A percentile compares a stretch with the other conserved stretches of the same genome.
phyloP scores from a whole-genome alignment of 2,113 vertebrate species.

The Buteo buteo region DNA sequence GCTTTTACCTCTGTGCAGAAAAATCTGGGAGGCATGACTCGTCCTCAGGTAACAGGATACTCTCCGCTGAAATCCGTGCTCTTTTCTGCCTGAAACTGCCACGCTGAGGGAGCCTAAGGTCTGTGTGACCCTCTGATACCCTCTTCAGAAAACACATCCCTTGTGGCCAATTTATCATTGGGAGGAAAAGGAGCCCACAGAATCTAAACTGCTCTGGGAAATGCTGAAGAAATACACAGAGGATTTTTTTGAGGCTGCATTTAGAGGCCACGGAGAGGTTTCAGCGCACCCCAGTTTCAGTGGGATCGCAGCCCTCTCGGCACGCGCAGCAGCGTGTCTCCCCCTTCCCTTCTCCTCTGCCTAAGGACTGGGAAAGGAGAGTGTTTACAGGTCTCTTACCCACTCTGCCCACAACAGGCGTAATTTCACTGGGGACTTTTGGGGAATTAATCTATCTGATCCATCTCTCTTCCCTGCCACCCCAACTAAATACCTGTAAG shows the following conservation, averaged over 20 bases:
- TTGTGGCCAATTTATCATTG: background rate
- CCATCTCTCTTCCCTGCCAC: background rate
- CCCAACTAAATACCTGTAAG: background rate
- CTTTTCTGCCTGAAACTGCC: background rate
- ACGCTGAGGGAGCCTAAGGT: background rate
- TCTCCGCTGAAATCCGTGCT: background rate
- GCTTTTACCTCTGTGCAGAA: background rate
- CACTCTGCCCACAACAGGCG: background rate
- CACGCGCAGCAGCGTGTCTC: fast-evolving
- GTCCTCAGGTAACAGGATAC: background rate
- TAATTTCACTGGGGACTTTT: background rate
- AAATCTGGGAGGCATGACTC: background rate
- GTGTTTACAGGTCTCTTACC: background rate
- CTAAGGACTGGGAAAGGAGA: background rate
- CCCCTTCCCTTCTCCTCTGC: background rate
- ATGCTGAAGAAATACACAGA: background rate
- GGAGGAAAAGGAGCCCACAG: background rate
- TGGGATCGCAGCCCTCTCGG: background rate
- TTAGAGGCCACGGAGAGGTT: background rate
- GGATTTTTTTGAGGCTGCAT: background rate
- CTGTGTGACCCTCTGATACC: background rate
- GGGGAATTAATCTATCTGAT: background rate
- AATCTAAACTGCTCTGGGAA: background rate
- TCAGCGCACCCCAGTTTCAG: background rate
- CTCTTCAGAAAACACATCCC: background rate